Evolutionary conservation across 1,140 invertebrate species (phyloP).

Genomic region (Meteorus sp.): DNA sequence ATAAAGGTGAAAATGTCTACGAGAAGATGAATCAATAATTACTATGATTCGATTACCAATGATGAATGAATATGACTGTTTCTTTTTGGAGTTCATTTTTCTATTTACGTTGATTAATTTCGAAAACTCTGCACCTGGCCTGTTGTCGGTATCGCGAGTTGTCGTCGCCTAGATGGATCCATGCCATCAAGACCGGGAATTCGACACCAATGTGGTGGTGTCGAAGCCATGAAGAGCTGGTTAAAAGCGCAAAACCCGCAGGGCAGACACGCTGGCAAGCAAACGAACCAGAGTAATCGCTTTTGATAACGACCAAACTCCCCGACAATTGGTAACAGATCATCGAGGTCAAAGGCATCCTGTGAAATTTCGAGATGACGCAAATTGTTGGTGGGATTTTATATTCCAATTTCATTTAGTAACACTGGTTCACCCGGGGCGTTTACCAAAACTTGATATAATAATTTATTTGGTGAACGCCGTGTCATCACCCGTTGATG

Average conservation of each 20-base stretch:
- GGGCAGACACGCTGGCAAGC: constrained; percentile 82
- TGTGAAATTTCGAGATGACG: constrained; percentile 31
- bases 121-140: constrained; percentile 31
- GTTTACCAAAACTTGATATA: neutral
- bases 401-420: neutral
- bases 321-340: constrained; percentile 80
- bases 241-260: constrained; percentile 90
- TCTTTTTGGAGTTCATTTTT: neutral
- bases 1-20: constrained; percentile 7
- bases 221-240: constrained; percentile 84
- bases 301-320: constrained; percentile 89
- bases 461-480: neutral
- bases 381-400: too few relatives aligned
- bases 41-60: neutral
- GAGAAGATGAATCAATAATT: constrained; percentile 1
- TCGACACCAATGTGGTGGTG: constrained; percentile 79
- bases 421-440: neutral
- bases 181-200: constrained; percentile 65
- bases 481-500: neutral
- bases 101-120: constrained; percentile 26
- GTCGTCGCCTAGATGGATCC: constrained; percentile 62
- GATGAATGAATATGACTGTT: too few relatives aligned
- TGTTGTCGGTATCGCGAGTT: constrained; percentile 65
- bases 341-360: constrained; percentile 76
- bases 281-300: constrained; percentile 81